Base-by-base conservation (phyloP, 2,113 vertebrate species). In the Typhlomys cinereus region DNA sequence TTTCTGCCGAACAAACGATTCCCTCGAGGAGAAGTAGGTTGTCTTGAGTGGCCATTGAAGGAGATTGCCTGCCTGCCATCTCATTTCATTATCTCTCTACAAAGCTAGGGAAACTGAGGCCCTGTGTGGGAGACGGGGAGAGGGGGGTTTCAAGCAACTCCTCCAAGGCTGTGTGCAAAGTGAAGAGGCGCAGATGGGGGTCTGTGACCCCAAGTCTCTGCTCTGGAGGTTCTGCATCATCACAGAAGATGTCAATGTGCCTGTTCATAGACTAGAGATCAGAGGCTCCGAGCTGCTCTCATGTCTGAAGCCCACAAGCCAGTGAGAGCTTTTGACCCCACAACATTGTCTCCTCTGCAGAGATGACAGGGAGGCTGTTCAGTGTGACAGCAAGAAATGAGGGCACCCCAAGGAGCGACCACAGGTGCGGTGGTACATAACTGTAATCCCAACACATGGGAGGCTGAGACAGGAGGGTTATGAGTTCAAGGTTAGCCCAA, bases 101-200 rank as follows among this genome's bases (percentile, higher is more conserved):
- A 79, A 66, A 92, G 23, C 76, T 27, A 25, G 87, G 79, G n/a
- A 81, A 93, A 85, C 81, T 57, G 57, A 86, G 90, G 31, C 71
- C 69, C 21, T 31, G n/a, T n/a, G n/a, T n/a, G n/a, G n/a, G n/a
- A n/a, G n/a, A n/a, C n/a, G n/a, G n/a, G n/a, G n/a, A n/a, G n/a
- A n/a, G n/a, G n/a, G 1, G 36, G 20, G n/a, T 3, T 62, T 76
- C n/a, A 66, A 25, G 57, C 67, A 50, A 13, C 67, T 64, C 62
- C 31, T 39, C 61, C 39, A 87, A 84, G 61, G 36, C 39, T 71
- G 27, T 71, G 27, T n/a, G n/a, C 75, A 79, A n/a, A 50, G 20
- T 18, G 71, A 71, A 46, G 78, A 83, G 76, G 29, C n/a, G 87
- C 50, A 88, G 79, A 62, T 3, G 36, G 10, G 31, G 44, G 14